phyloP scores from a whole-genome alignment of 2,113 vertebrate species.

The Bujurquina vittata region DNA sequence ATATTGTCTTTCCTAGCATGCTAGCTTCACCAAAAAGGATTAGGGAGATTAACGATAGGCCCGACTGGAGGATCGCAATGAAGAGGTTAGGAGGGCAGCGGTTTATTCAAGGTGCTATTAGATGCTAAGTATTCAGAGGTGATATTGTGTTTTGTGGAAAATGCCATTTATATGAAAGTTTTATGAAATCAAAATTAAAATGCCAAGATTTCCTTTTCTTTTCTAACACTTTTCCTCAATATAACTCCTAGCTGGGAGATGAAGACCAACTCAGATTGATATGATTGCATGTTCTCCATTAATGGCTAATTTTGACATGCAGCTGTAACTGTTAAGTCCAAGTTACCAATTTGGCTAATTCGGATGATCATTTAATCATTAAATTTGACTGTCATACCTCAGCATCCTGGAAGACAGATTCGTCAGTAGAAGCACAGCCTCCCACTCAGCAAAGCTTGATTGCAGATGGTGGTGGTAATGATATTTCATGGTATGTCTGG shows the following conservation, averaged over 20 bases:
- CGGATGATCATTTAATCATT: conserved; percentile 70
- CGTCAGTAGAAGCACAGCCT: conserved; percentile 66
- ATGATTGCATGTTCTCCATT: conserved; percentile 38
- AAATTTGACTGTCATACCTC: conserved; percentile 68
- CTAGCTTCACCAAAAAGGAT: conserved; percentile 67
- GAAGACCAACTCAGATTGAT: conserved; percentile 41
- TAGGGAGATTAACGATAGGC: conserved; percentile 68
- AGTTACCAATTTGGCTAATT: conserved; percentile 60
- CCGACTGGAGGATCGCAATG: conserved; percentile 57
- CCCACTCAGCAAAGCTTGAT: conserved; percentile 52
- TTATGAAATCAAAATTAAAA: neutral
- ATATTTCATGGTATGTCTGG: conserved; percentile 75
- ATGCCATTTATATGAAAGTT: neutral
- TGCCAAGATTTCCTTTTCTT: conserved; percentile 3
- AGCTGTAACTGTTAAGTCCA: conserved; percentile 41
- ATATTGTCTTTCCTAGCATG: conserved; percentile 49
- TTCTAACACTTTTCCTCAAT: conserved; percentile 15
- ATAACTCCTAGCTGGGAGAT: conserved; percentile 28
- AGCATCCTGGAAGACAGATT: conserved; percentile 53
- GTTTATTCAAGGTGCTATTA: conserved; percentile 37
- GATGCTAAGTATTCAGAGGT: conserved; percentile 6
- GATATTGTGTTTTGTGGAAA: neutral
- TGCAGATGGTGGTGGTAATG: conserved; percentile 69
- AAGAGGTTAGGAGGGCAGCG: conserved; percentile 15
- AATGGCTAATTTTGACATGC: conserved; percentile 34